A percentile compares a stretch with the other conserved stretches of the same genome.
Conservation (phyloP, 53 echinoderm and acorn worm species). For the Echinarachnius parma region DNA sequence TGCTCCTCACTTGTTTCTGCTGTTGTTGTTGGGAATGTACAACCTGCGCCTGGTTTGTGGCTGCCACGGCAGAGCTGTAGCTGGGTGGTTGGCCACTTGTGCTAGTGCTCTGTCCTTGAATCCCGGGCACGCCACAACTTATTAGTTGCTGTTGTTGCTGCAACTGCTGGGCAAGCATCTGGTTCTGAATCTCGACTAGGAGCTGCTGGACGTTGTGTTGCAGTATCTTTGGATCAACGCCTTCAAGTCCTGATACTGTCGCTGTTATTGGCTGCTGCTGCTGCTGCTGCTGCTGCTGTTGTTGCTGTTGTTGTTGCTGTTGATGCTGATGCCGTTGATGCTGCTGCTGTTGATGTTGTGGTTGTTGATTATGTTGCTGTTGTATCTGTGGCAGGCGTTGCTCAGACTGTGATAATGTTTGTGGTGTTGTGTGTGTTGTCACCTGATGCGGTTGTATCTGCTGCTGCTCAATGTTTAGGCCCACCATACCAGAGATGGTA, state of each 20-base stretch:
- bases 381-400: too few relatives aligned
- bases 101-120: slow-evolving; percentile 28
- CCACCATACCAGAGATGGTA: too few relatives aligned
- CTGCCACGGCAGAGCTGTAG: slow-evolving; percentile 36
- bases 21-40: slow-evolving; percentile 40
- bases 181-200: slow-evolving; percentile 27
- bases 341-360: too few relatives aligned
- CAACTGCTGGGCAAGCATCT: slow-evolving; percentile 49
- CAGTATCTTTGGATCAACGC: slow-evolving; percentile 21
- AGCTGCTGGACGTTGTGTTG: slow-evolving; percentile 35
- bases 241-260: slow-evolving; percentile 20
- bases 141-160: slow-evolving; percentile 57
- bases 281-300: slow-evolving; percentile 32
- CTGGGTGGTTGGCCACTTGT: slow-evolving; percentile 17
- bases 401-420: too few relatives aligned
- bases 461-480: too few relatives aligned
- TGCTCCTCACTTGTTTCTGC: slow-evolving; percentile 58
- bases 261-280: slow-evolving; percentile 18
- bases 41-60: slow-evolving; percentile 11
- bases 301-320: slow-evolving; percentile 47
- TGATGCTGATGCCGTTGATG: too few relatives aligned
- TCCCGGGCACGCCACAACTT: slow-evolving; percentile 43
- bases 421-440: too few relatives aligned
- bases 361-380: too few relatives aligned
- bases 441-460: too few relatives aligned